Evolutionary conservation across 2,113 vertebrate genomes (phyloP), one percentile per base, ranked within the genome.

Genomic region (Alethe castanea): DNA sequence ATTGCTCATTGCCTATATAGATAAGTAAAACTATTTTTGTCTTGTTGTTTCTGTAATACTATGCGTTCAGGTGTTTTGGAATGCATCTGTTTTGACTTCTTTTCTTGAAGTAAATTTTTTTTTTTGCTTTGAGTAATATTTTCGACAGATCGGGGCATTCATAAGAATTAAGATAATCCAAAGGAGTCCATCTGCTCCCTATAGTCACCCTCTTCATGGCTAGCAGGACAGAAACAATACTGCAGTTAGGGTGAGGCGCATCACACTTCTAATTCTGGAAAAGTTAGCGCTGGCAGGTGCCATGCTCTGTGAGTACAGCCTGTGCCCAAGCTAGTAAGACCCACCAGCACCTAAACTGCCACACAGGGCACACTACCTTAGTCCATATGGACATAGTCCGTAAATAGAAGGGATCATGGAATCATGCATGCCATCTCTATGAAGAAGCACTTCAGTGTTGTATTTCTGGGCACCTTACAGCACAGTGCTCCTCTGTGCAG

Each of bases 231-330:
- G 64, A 81, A 94, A 54, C 45, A 76, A 86, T 67, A 69, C 19
- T 65, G 59, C 53, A 77, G 40, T 65, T 36, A 61, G 40, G 16
- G 40, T 61, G 48, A 67, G 56, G 10, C 31, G 40, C 12, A 45
- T 36, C 66, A 64, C 54, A 65, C 13, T 35, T 61, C n/a, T 57
- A 18, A 54, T 40, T 77, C 31, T 50, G 60, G 18, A 54, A 35
- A 79, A 77, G 35, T 28, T 36, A 22, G 16, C 19, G 35, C 33
- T 50, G 18, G 38, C 67, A 88, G 44, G 10, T 61, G 31, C 36
- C 14, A 40, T 1, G 1, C 20, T 71, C 48, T 38, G 12, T 42
- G 24, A 56, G 40, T 11, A 52, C 0, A 0, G 35, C n/a, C 69
- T 38, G 18, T 1, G 3, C n/a, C 60, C 59, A 52, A 47, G 11